These are phyloP conservation scores for Adelosebastes latens DNA, from an alignment of 2,797 vertebrate species.

Conservation along the genomic window DNA sequence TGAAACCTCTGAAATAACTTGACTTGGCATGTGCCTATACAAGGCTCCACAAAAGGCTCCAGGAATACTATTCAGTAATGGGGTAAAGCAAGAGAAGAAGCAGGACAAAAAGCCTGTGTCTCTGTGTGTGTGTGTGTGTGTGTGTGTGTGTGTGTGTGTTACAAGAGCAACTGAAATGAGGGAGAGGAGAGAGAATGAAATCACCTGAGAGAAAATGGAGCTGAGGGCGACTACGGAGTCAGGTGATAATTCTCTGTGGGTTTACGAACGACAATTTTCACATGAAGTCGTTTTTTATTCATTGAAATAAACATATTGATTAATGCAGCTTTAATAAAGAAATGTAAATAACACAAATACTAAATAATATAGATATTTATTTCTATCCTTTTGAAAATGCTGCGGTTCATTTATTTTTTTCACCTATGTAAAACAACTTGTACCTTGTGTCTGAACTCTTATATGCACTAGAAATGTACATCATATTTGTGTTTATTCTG, in stretches of 20 bases:
- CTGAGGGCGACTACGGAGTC: not conserved
- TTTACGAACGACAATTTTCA: not conserved
- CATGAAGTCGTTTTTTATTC: not conserved
- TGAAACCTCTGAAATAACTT: conserved; percentile 70
- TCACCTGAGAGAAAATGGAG: conserved; percentile 67
- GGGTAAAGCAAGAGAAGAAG: conserved; percentile 63
- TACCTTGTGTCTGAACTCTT: not conserved
- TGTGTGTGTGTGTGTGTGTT: conserved; percentile 33
- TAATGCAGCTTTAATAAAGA: not conserved
- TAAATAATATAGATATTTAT: not conserved
- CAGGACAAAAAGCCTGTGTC: conserved; percentile 62
- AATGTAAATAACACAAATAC: not conserved
- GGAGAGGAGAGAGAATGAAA: conserved; percentile 58
- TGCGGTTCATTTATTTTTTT: not conserved
- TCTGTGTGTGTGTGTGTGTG: conserved; percentile 11
- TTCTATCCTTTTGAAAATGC: not conserved
- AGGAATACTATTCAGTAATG: conserved; percentile 75
- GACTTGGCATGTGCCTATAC: conserved; percentile 81
- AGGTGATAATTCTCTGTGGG: not conserved
- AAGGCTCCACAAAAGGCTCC: conserved; percentile 75
- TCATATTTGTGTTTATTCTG: not conserved
- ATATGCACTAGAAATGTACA: not conserved
- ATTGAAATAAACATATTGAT: not conserved
- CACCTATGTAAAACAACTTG: not conserved
- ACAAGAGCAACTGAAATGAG: conserved; percentile 57